Evolutionary conservation across 2,888 invertebrate species (phyloP).

Genomic region (Lasioglossum oenotherae): DNA sequence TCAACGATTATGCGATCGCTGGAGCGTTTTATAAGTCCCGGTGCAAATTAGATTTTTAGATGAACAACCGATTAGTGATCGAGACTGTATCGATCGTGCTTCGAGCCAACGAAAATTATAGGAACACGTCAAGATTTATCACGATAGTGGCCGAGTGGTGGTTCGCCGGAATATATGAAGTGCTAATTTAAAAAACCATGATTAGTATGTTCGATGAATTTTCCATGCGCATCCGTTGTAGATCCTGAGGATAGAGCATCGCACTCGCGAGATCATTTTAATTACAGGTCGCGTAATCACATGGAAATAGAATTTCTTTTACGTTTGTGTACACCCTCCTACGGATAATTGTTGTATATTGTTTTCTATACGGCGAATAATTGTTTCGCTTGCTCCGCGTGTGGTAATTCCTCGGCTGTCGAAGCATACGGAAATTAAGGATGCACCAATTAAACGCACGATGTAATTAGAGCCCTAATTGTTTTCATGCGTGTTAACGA

Average conservation of each 20-base stretch:
- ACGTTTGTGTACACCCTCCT: background rate
- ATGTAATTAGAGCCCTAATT: slow-evolving; percentile 22
- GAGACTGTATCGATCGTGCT: slow-evolving; percentile 24
- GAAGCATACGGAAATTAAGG: background rate
- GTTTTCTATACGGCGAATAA: slow-evolving; percentile 25
- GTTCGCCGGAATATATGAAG: slow-evolving; percentile 33
- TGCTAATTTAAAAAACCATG: slow-evolving; percentile 50
- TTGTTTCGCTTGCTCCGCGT: slow-evolving; percentile 17
- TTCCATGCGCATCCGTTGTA: slow-evolving; percentile 20
- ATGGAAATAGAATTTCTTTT: slow-evolving; percentile 44
- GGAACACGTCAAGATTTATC: slow-evolving; percentile 34
- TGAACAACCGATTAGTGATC: slow-evolving; percentile 39
- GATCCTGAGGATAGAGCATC: slow-evolving; percentile 25
- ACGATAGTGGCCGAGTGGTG: slow-evolving; percentile 7
- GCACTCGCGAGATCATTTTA: slow-evolving; percentile 36
- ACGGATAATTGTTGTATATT: slow-evolving; percentile 1
- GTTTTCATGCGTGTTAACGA: slow-evolving; percentile 17
- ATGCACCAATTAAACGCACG: slow-evolving; percentile 10
- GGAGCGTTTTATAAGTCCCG: slow-evolving; percentile 35
- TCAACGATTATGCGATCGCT: slow-evolving; percentile 32
- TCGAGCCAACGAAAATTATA: slow-evolving; percentile 40
- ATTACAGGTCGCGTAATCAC: slow-evolving; percentile 37
- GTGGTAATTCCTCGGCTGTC: slow-evolving; percentile 17
- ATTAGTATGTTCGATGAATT: slow-evolving; percentile 44
- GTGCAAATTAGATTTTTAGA: slow-evolving; percentile 32